Percentiles rank a stretch among this genome's conserved stretches.
phyloP scores from a whole-genome alignment of 2,888 invertebrate genomes.

The Scaptomyza reducta region DNA sequence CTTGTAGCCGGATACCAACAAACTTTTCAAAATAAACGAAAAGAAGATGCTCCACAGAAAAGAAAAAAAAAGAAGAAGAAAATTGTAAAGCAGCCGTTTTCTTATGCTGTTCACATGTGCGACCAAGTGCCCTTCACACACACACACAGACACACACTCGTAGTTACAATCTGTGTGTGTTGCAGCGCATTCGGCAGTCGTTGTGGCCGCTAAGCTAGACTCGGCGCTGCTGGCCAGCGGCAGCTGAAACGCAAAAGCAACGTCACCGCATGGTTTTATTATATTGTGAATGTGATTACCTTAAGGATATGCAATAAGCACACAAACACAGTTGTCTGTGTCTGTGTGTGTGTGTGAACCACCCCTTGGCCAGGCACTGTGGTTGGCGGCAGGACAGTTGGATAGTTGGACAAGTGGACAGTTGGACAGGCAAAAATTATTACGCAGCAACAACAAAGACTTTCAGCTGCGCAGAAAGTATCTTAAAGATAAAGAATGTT shows the following conservation, averaged over 20 bases:
- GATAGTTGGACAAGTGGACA: slow-evolving; percentile 9
- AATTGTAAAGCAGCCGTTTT: slow-evolving; percentile 23
- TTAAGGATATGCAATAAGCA: slow-evolving; percentile 80
- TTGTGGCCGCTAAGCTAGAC: slow-evolving; percentile 22
- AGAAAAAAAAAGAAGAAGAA: slow-evolving; percentile 14
- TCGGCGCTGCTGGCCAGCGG: slow-evolving; percentile 58
- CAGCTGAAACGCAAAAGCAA: slow-evolving; percentile 70
- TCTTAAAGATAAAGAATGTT: too few species aligned
- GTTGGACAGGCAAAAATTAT: neutral
- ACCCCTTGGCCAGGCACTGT: slow-evolving; percentile 39
- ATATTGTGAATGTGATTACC: slow-evolving; percentile 81
- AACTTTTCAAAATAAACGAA: slow-evolving; percentile 72
- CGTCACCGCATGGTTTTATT: slow-evolving; percentile 82
- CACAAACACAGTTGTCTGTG: slow-evolving; percentile 45
- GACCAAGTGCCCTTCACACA: slow-evolving; percentile 26
- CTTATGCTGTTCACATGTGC: slow-evolving; percentile 29
- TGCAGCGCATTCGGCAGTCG: slow-evolving; percentile 40
- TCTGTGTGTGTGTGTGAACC: slow-evolving; percentile 21
- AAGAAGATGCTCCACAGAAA: slow-evolving; percentile 54
- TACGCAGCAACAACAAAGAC: too few species aligned
- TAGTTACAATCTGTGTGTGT: neutral
- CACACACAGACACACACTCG: neutral
- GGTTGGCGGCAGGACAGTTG: slow-evolving; percentile 33
- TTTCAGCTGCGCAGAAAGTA: too few species aligned
- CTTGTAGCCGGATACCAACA: slow-evolving; percentile 83